Evolutionary conservation across 2,113 vertebrate genomes (phyloP), one percentile per base, ranked within the genome.

Genomic region (Sigmodon hispidus): DNA sequence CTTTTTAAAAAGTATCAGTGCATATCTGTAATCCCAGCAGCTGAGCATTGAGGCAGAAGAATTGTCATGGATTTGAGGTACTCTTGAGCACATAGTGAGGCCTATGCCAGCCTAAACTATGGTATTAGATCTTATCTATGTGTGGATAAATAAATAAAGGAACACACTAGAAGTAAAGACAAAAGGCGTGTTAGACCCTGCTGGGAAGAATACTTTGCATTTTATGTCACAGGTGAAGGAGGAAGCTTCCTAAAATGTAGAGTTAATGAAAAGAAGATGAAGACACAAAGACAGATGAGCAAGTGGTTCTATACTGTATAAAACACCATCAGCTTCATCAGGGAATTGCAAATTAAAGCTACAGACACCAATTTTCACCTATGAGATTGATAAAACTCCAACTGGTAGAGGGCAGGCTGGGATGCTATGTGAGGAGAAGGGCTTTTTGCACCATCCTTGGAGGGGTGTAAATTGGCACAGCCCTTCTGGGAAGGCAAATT

Each of bases 311-410:
- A 1, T 0, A 48, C 19, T 67, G 40, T 34, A 65, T 48, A 76
- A 84, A 48, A 67, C 45, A 34, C 48, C 65, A 87, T 77, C 40
- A 90, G 75, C 63, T 50, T 92, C 79, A 95, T 15, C n/a, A 16
- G 22, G 83, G 65, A 96, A 91, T 52, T 95, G 65, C 59, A 96
- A 94, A 97, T 96, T 95, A 93, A 95, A 94, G 85, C 67, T 69
- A 63, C 43, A 77, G 55, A 89, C 61, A 84, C 7, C 86, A 95
- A 91, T 97, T 96, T 95, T 96, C 96, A 93, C 87, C 86, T 86
- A 59, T 43, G 3, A 77, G n/a, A n/a, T 31, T 48, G 72, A 19
- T 67, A 86, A 93, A 89, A 89, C 34, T 17, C 83, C 55, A 81
- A 43, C 12, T 45, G 36, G 86, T 52, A 15, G 36, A n/a, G 75